These are phyloP conservation scores for Apamea monoglypha DNA, from an alignment of 2,888 invertebrate genomes.

Conservation along the genomic window DNA sequence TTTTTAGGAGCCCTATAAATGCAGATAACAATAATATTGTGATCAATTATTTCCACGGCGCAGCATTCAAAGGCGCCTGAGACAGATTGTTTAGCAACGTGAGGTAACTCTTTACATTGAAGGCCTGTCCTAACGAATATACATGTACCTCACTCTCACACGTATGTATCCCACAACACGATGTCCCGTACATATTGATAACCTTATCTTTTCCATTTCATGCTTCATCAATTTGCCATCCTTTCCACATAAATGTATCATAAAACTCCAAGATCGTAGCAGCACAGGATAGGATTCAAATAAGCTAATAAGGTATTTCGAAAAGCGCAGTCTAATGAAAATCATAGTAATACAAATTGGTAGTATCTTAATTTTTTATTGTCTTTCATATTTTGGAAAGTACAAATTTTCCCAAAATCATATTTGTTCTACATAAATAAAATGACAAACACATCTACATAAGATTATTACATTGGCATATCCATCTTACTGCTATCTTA, in stretches of 20 bases:
- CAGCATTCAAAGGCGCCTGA: too few species aligned
- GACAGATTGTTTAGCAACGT: too few species aligned
- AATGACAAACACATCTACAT: neutral
- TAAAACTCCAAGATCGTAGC: slow-evolving; percentile 40
- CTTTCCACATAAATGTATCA: slow-evolving; percentile 59
- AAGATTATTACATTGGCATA: neutral
- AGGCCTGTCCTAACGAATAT: too few species aligned
- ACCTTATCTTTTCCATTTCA: slow-evolving; percentile 59
- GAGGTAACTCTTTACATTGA: too few species aligned
- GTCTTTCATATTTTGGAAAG: neutral
- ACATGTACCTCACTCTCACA: too few species aligned
- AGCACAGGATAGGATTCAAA: slow-evolving; percentile 30
- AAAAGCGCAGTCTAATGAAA: neutral
- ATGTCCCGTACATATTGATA: slow-evolving; percentile 54
- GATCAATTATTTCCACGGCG: too few species aligned
- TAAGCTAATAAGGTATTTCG: neutral
- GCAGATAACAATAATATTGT: too few species aligned
- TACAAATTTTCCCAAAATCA: neutral
- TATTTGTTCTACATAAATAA: neutral
- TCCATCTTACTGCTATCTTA: slow-evolving; percentile 1
- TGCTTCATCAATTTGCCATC: slow-evolving; percentile 56
- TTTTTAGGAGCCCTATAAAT: too few species aligned
- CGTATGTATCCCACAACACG: neutral
- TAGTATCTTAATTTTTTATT: neutral
- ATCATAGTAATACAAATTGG: neutral